phyloP scores from a whole-genome alignment of 2,797 vertebrate genomes.

The Champsocephalus esox region DNA sequence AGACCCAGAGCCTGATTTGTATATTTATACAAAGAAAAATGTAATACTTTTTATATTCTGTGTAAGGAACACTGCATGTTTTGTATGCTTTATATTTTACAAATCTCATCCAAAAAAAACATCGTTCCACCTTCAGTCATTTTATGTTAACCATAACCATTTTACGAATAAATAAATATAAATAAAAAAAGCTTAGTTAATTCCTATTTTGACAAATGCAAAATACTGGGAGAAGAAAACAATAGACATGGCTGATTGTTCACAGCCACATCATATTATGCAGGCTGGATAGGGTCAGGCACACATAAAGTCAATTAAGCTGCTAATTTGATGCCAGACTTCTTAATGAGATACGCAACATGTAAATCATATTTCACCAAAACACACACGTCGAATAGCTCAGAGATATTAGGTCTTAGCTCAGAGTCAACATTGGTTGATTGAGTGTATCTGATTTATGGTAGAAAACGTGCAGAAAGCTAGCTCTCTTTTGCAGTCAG shows the following conservation, averaged over 20 bases:
- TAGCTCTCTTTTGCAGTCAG: neutral
- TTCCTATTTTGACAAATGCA: neutral
- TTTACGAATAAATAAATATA: neutral
- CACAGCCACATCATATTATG: neutral
- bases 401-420: neutral
- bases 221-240: neutral
- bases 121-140: neutral
- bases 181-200: neutral
- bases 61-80: neutral
- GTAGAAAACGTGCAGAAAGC: too few relatives aligned
- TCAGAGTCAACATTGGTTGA: neutral
- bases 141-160: neutral
- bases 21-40: neutral
- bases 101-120: neutral
- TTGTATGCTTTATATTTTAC: neutral
- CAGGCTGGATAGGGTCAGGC: neutral
- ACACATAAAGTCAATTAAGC: neutral
- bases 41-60: too few relatives aligned
- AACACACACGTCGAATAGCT: neutral
- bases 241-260: neutral
- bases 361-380: neutral
- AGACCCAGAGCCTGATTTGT: neutral
- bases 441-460: neutral
- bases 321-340: neutral
- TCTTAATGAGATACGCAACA: neutral